Evolutionary conservation across 2,888 invertebrate species (phyloP), one percentile per base, ranked within the genome.

Genomic region (Thymelicus sylvestris): DNA sequence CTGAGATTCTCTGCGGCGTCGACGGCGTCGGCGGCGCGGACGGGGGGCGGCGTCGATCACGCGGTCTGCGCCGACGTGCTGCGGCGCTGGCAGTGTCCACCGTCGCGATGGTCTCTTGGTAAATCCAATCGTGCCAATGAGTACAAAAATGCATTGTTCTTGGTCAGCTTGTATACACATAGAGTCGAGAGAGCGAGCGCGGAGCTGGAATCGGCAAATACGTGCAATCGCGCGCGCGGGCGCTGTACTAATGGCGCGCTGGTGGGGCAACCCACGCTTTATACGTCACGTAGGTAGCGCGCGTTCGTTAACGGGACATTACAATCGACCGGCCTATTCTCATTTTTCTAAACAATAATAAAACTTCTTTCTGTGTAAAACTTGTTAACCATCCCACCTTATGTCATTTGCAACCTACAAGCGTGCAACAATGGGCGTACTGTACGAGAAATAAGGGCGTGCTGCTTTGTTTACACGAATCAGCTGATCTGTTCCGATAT

Each of bases 261-360:
- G 92, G 93, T 83, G 92, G 92, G 93, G 91, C 91, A 83, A 80
- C 88, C 89, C 85, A 89, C 90, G 88, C 88, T 93, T 90, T 92
- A 93, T 92, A 92, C 91, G 91, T 87, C 86, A 88, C 89, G 85
- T 84, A 91, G 91, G 90, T 89, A 92, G 90, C 85, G 89, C 86
- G 85, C 88, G 87, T 86, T 89, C 84, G 88, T 92, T 92, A 93
- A 92, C 92, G 93, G 93, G 90, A 92, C 92, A 89, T 83, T 85
- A 85, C 86, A 81, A 92, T 92, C 91, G 91, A 90, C 90, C 91
- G 89, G 89, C 91, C 92, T 92, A 92, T 92, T 92, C 91, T 89
- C 87, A 88, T 92, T 92, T 89, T 91, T 90, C 84, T 87, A 90
- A 91, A 92, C 88, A 91, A 91, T 88, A 89, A 89, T 86, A 87